Evolutionary conservation across 2,888 invertebrate genomes (phyloP).

Genomic region (Andrena praecox): DNA sequence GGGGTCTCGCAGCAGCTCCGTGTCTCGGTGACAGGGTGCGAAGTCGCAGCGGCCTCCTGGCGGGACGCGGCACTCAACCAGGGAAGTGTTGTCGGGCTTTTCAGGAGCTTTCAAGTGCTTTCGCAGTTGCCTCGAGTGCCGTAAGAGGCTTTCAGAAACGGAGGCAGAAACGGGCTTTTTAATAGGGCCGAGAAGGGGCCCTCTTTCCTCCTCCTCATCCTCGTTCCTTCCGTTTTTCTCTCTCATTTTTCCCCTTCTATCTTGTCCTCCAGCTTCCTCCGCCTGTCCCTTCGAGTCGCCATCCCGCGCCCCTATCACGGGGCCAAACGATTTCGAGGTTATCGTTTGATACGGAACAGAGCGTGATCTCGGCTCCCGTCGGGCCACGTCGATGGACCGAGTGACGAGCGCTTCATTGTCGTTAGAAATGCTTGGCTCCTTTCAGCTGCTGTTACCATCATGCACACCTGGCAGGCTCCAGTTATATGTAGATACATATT

Average conservation of each 20-base stretch:
- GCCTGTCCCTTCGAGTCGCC: slow-evolving; percentile 34
- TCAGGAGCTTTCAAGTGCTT: slow-evolving; percentile 85
- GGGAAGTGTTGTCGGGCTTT: slow-evolving; percentile 84
- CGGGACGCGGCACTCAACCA: slow-evolving; percentile 84
- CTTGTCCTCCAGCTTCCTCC: slow-evolving; percentile 65
- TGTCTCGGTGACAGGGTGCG: slow-evolving; percentile 83
- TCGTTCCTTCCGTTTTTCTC: slow-evolving; percentile 27
- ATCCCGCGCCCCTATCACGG: slow-evolving; percentile 24
- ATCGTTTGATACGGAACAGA: slow-evolving; percentile 61
- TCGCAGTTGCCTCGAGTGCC: slow-evolving; percentile 85
- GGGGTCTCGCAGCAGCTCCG: slow-evolving; percentile 66
- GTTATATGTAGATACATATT: too few species aligned
- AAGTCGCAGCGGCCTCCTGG: slow-evolving; percentile 79
- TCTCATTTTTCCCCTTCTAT: slow-evolving; percentile 57
- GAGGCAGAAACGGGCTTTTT: slow-evolving; percentile 85
- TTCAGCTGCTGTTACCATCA: too few species aligned
- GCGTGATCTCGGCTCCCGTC: slow-evolving; percentile 36
- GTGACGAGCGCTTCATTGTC: background rate
- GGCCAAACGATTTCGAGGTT: slow-evolving; percentile 62
- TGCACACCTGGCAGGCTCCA: too few species aligned
- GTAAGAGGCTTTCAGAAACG: slow-evolving; percentile 85
- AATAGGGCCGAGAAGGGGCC: slow-evolving; percentile 82
- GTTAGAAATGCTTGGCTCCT: too few species aligned
- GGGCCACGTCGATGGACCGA: slow-evolving; percentile 32
- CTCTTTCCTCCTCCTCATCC: slow-evolving; percentile 30